A percentile compares a stretch with the other conserved stretches of the same genome.
These are phyloP conservation scores for Spermophilus dauricus DNA, from an alignment of 2,113 vertebrate genomes.

Conservation along the genomic window DNA sequence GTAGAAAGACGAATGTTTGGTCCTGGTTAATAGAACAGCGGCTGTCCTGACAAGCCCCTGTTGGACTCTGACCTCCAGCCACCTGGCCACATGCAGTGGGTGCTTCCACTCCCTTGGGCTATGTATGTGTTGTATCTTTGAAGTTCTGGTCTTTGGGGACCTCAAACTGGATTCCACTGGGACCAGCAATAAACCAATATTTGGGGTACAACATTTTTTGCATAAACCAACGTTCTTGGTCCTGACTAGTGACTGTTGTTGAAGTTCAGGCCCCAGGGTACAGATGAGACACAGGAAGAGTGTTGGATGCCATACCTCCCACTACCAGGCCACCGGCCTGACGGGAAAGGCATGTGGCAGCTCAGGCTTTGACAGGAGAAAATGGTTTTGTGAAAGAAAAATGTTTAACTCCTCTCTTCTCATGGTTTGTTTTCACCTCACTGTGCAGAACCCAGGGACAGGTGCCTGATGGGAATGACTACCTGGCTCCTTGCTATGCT, in stretches of 20 bases:
- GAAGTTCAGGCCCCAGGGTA: background rate
- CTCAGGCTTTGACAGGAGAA: background rate
- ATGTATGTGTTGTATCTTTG: background rate
- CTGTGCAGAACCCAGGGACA: no score
- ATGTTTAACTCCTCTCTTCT: background rate
- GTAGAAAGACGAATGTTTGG: no score
- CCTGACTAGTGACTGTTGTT: background rate
- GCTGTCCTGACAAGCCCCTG: background rate
- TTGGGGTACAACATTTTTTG: background rate
- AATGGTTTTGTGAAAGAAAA: background rate
- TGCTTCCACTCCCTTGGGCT: background rate
- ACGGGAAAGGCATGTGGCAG: background rate
- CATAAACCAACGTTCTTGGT: background rate
- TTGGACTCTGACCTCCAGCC: no score
- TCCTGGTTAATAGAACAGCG: no score
- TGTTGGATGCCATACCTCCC: no score
- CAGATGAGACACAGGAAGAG: background rate
- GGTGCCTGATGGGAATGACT: no score
- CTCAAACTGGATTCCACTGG: background rate
- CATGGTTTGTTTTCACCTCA: no score
- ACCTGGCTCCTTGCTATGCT: no score
- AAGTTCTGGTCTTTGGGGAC: background rate
- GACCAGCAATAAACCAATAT: background rate
- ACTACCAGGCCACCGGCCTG: accelerated
- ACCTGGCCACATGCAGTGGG: no score